Conservation (phyloP, 2,797 vertebrate genomes). For the Cercopithecus neglectus region DNA sequence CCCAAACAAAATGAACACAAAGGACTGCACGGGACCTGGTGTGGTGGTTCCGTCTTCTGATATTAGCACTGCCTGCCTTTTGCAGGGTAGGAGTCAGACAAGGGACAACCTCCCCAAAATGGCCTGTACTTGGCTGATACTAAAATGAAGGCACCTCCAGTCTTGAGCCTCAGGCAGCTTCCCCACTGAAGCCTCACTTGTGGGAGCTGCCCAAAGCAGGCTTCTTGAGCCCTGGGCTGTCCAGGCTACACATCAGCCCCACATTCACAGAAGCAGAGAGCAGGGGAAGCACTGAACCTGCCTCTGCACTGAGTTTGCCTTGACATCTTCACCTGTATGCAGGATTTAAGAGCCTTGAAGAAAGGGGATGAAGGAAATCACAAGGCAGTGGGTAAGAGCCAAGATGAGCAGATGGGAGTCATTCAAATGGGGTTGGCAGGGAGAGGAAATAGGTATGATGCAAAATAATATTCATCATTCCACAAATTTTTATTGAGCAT, state of each 20-base stretch:
- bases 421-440: background rate
- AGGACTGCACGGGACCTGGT: background rate
- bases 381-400: background rate
- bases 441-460: background rate
- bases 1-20: background rate
- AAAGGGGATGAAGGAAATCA: background rate
- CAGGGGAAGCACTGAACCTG: background rate
- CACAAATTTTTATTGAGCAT: background rate
- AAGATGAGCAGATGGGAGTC: background rate
- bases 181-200: background rate
- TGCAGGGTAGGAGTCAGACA: background rate
- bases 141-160: background rate
- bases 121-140: background rate
- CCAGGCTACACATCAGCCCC: background rate
- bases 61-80: background rate
- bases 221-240: rapidly evolving
- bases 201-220: background rate
- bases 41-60: background rate
- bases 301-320: background rate
- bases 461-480: background rate
- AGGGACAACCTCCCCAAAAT: background rate
- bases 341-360: background rate
- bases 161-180: background rate
- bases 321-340: background rate
- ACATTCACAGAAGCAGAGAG: background rate